A percentile compares a stretch with the other conserved stretches of the same genome.
phyloP scores from a whole-genome alignment of 2,797 vertebrate species.

The Zenarchopterus dispar region DNA sequence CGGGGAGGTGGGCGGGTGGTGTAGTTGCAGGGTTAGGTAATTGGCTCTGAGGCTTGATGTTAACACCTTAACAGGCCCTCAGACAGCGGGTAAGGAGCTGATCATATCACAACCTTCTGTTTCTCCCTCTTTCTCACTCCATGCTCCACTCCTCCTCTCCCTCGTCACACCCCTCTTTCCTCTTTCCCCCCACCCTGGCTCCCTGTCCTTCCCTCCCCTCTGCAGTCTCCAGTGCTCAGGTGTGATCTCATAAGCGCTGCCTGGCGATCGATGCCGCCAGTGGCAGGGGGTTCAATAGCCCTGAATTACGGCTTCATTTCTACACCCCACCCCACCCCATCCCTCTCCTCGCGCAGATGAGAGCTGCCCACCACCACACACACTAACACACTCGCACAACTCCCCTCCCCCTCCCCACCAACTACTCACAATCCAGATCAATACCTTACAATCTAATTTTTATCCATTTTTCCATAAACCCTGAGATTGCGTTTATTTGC shows the following conservation, averaged over 20 bases:
- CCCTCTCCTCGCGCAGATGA: slow-evolving; percentile 95
- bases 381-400: slow-evolving; percentile 35
- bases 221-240: slow-evolving; percentile 87
- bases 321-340: slow-evolving; percentile 62
- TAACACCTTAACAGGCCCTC: slow-evolving; percentile 85
- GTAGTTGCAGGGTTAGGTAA: slow-evolving; percentile 75
- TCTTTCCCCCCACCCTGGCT: slow-evolving; percentile 4
- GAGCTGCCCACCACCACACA: slow-evolving; percentile 73
- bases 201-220: slow-evolving; percentile 56
- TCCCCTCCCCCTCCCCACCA: slow-evolving; percentile 39
- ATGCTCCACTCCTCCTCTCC: slow-evolving; percentile 23
- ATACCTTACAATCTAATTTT: slow-evolving; percentile 99
- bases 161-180: neutral
- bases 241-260: slow-evolving; percentile 92
- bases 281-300: slow-evolving; percentile 93
- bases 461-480: slow-evolving; percentile 99
- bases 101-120: slow-evolving; percentile 88
- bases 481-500: slow-evolving; percentile 98
- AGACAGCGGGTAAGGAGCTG: slow-evolving; percentile 90
- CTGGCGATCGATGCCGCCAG: slow-evolving; percentile 91
- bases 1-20: slow-evolving; percentile 21
- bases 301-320: slow-evolving; percentile 98
- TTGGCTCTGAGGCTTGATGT: slow-evolving; percentile 78
- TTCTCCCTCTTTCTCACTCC: slow-evolving; percentile 51
- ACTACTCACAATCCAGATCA: slow-evolving; percentile 85